Conservation (phyloP, 2,113 vertebrate genomes). For the Oryzias melastigma region DNA sequence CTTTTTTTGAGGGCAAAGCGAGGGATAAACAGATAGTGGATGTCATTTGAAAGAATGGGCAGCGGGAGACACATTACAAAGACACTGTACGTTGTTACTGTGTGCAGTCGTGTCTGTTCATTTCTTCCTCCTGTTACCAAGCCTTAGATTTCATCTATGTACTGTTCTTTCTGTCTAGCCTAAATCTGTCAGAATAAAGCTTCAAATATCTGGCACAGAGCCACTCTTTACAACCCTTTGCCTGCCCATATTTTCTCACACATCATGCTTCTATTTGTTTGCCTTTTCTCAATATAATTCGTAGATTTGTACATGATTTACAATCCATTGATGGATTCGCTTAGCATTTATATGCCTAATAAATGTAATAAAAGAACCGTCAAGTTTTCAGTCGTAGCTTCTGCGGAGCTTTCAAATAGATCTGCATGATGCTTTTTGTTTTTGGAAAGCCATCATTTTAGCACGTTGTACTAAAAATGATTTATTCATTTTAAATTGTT, state of each 20-base stretch:
- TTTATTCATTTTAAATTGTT: slow-evolving; percentile 27
- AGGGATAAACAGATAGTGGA: slow-evolving; percentile 41
- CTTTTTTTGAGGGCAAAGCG: slow-evolving; percentile 18
- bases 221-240: slow-evolving; percentile 36
- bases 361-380: slow-evolving; percentile 17
- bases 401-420: slow-evolving; percentile 26
- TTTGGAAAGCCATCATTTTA: slow-evolving; percentile 15
- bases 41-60: slow-evolving; percentile 49
- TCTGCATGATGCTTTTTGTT: slow-evolving; percentile 27
- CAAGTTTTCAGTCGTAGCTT: slow-evolving; percentile 26
- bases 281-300: slow-evolving; percentile 24
- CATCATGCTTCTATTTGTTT: slow-evolving; percentile 50
- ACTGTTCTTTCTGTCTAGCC: slow-evolving; percentile 47
- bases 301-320: slow-evolving; percentile 44
- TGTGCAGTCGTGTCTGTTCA: slow-evolving; percentile 51
- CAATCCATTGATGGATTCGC: slow-evolving; percentile 50
- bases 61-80: slow-evolving; percentile 50
- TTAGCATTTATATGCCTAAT: slow-evolving; percentile 59
- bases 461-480: slow-evolving; percentile 30
- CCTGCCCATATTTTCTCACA: slow-evolving; percentile 18
- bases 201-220: slow-evolving; percentile 53
- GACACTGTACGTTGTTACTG: slow-evolving; percentile 32
- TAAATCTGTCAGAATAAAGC: slow-evolving; percentile 69
- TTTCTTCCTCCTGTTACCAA: slow-evolving; percentile 34
- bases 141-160: slow-evolving; percentile 49